A percentile compares a stretch with the other conserved stretches of the same genome.
phyloP scores from a whole-genome alignment of 2,888 invertebrate species.

The Neoascia interrupta region DNA sequence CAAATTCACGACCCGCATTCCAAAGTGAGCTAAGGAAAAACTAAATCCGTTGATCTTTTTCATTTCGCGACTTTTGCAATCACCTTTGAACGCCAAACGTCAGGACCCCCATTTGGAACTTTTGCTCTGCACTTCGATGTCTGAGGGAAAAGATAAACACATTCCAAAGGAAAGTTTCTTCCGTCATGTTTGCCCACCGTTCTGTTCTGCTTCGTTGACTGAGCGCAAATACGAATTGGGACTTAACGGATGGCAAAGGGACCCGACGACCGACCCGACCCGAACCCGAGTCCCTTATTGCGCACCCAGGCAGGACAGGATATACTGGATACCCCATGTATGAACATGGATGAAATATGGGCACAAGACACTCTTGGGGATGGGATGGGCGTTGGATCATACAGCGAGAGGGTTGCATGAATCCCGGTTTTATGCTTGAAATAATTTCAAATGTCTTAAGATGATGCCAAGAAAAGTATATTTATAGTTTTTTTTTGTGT shows the following conservation, averaged over 20 bases:
- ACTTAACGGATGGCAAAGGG: slow-evolving; percentile 61
- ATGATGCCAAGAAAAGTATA: slow-evolving; percentile 68
- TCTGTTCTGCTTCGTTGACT: slow-evolving; percentile 62
- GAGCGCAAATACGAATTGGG: slow-evolving; percentile 70
- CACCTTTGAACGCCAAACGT: slow-evolving; percentile 58
- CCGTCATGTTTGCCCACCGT: slow-evolving; percentile 65
- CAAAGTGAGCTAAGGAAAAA: not conserved
- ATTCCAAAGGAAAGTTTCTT: slow-evolving; percentile 59
- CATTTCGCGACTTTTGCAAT: slow-evolving; percentile 63
- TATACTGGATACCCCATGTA: not conserved
- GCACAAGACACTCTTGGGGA: slow-evolving; percentile 8
- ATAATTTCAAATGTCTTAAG: slow-evolving; percentile 69
- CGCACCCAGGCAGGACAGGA: slow-evolving; percentile 17
- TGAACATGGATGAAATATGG: slow-evolving; percentile 60
- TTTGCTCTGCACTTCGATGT: not conserved
- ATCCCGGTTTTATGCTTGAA: slow-evolving; percentile 69
- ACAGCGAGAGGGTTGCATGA: slow-evolving; percentile 32
- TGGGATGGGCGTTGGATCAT: no score
- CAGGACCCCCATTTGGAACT: slow-evolving; percentile 32
- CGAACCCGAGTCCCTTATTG: slow-evolving; percentile 35
- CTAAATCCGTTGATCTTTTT: slow-evolving; percentile 64
- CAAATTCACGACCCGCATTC: slow-evolving; percentile 25
- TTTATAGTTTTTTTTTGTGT: slow-evolving; percentile 50
- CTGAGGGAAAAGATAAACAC: slow-evolving; percentile 56
- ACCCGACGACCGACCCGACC: no score